Evolutionary conservation across 2,797 vertebrate genomes (phyloP), one percentile per base, ranked within the genome.

Genomic region (Labeo calbasu): DNA sequence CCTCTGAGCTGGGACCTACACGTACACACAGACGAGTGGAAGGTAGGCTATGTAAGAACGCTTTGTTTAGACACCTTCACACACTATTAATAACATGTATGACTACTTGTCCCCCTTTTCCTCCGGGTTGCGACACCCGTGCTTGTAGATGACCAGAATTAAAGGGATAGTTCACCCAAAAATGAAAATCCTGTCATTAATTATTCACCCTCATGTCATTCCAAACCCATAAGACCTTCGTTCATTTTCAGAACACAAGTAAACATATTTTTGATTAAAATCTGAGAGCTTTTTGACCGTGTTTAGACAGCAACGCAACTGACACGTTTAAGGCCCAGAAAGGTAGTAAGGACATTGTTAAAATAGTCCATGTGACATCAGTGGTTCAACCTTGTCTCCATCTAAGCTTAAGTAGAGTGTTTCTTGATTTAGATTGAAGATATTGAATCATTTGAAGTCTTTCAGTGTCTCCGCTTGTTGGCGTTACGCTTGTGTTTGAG

Each of bases 21-120:
- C 93, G 93, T 81, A 85, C 93, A 23, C 96, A 96, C 88, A 95
- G 93, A 92, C 93, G 94, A 90, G 96, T 95, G 88, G 97, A 99
- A 94, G 97, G 97, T 98, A 95, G 36, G 88, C 87, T 89, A 72
- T 84, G 87, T 87, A 87, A 88, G 87, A 86, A 55, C 63, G 28
- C 72, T 83, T 78, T 75, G 55, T 73, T 86, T 86, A n/a, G 79
- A 72, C 66, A 36, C 59, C 75, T 77, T 25, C 75, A 43, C 55
- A 40, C 51, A 57, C 32, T 15, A 40, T 76, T 57, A 57, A 40
- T 57, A n/a, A 57, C 51, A 57, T 40, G 72, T 13, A 36, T 14
- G 19, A 55, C 13, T 3, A 32, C 55, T n/a, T 8, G 12, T 25
- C 25, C 6, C 6, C 2, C 5, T 25, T 61, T 55, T 53, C 53